These are phyloP conservation scores for Desoria tigrina DNA, from an alignment of 2,888 invertebrate genomes.

Conservation along the genomic window DNA sequence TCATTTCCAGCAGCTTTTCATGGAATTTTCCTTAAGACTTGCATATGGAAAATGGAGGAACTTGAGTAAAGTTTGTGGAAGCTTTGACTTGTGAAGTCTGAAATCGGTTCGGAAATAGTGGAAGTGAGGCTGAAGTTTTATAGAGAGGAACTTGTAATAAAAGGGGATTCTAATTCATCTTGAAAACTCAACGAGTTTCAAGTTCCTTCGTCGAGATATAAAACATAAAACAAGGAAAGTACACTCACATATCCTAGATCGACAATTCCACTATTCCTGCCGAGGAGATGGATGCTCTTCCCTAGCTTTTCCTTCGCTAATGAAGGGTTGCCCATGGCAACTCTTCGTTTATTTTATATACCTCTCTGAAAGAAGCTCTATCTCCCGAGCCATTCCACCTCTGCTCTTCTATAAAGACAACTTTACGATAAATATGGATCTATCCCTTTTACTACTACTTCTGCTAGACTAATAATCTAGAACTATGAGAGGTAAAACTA, in stretches of 20 bases:
- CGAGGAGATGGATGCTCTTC: constrained; percentile 11
- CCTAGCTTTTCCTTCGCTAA: constrained; percentile 40
- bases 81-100: too few relatives aligned
- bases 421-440: too few relatives aligned
- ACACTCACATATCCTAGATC: background rate
- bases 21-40: too few relatives aligned
- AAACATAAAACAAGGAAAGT: background rate
- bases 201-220: background rate
- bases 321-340: constrained; percentile 51
- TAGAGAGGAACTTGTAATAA: too few relatives aligned
- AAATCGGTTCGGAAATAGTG: too few relatives aligned
- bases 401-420: background rate
- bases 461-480: constrained; percentile 23
- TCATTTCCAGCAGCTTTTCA: too few relatives aligned
- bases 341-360: constrained; percentile 47
- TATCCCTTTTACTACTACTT: constrained; percentile 29
- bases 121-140: constrained; percentile 5
- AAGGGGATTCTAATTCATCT: constrained; percentile 1
- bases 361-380: too few relatives aligned
- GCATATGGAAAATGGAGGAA: too few relatives aligned
- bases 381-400: constrained; percentile 21
- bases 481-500: too few relatives aligned
- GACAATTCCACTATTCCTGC: background rate
- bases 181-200: constrained; percentile 4
- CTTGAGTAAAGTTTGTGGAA: too few relatives aligned